Percentiles rank a stretch among this genome's conserved stretches.
Evolutionary conservation across 2,113 vertebrate species (phyloP).

Genomic region (Carollia perspicillata): DNA sequence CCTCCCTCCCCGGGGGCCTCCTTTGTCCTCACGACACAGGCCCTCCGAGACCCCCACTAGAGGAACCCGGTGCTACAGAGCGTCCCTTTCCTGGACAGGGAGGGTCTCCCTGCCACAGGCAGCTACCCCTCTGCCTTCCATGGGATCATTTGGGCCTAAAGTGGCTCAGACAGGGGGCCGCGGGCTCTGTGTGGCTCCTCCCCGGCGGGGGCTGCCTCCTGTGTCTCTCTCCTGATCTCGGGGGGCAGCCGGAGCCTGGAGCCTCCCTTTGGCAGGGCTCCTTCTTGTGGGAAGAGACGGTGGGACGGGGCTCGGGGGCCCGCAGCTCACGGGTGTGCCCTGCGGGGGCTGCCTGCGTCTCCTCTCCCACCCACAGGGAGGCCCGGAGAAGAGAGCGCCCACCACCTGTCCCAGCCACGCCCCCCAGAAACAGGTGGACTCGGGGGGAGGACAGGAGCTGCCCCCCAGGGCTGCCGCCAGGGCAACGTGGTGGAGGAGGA

Average conservation of each 20-base stretch:
- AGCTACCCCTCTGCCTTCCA: neutral
- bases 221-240: neutral
- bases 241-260: neutral
- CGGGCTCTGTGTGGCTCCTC: neutral
- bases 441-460: neutral
- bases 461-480: neutral
- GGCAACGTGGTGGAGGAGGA: too few relatives aligned
- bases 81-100: too few relatives aligned
- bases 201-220: too few relatives aligned
- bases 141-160: neutral
- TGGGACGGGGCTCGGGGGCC: constrained; percentile 56
- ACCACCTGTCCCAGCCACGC: neutral
- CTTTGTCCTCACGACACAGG: neutral
- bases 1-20: too few relatives aligned
- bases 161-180: neutral
- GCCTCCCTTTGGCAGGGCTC: constrained; percentile 53
- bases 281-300: constrained; percentile 78
- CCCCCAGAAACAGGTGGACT: neutral
- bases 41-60: too few relatives aligned
- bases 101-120: neutral
- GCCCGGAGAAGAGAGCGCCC: neutral
- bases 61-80: fast-evolving
- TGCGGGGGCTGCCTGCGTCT: constrained; percentile 71
- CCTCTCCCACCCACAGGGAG: constrained; percentile 49
- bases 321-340: constrained; percentile 77